Percentiles rank a stretch among this genome's conserved stretches.
These are phyloP conservation scores for Crossaster papposus DNA, from an alignment of 53 echinoderm and acorn worm species.

Conservation along the genomic window DNA sequence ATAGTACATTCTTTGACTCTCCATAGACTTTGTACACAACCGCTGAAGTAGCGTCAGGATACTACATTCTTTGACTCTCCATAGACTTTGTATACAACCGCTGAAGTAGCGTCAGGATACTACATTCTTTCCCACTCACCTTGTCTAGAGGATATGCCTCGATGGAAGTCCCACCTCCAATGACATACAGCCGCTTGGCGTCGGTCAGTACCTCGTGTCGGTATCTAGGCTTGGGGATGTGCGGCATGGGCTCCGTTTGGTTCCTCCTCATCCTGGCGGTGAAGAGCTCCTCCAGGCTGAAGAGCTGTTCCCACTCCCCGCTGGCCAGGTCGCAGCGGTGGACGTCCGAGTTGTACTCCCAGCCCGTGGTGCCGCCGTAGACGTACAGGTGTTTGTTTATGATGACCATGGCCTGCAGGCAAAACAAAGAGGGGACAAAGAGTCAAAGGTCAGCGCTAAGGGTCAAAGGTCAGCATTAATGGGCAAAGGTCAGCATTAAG, in stretches of 20 bases:
- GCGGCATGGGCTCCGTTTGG: not conserved
- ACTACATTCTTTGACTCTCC: too few relatives aligned
- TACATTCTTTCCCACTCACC: too few relatives aligned
- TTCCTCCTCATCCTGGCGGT: conserved; percentile 17
- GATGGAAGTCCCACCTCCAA: conserved; percentile 89
- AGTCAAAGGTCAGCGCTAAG: not conserved
- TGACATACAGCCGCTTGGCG: conserved; percentile 72
- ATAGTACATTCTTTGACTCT: too few relatives aligned
- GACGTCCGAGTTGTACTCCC: conserved; percentile 86
- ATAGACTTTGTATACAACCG: too few relatives aligned
- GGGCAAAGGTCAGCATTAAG: not conserved
- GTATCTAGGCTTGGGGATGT: conserved; percentile 77
- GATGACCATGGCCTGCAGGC: conserved; percentile 70
- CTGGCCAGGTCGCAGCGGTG: conserved; percentile 72
- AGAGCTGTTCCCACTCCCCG: conserved; percentile 76
- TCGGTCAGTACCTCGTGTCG: conserved; percentile 91
- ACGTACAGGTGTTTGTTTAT: conserved; percentile 70
- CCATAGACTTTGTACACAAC: too few relatives aligned
- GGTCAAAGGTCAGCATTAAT: not conserved
- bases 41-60: too few relatives aligned
- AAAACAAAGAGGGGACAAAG: too few relatives aligned
- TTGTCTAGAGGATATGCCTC: conserved; percentile 73
- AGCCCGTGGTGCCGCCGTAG: conserved; percentile 92
- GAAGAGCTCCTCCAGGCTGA: conserved; percentile 61
- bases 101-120: too few relatives aligned